Percentiles rank a stretch among this genome's conserved stretches.
Evolutionary conservation across 2,113 vertebrate species (phyloP).

Genomic region (Pelmatolapia mariae): DNA sequence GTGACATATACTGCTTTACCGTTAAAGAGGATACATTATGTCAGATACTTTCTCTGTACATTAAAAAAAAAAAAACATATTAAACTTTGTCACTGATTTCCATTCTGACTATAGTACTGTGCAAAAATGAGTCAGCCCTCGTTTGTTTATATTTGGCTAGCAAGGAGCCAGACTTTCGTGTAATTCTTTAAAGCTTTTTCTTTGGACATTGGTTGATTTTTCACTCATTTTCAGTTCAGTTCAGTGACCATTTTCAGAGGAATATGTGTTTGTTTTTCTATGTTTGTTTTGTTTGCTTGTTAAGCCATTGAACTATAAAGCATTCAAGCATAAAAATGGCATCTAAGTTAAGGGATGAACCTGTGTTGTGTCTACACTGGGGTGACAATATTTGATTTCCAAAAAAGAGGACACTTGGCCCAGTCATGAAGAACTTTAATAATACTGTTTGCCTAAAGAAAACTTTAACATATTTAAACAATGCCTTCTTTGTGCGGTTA

Average conservation of each 20-base stretch:
- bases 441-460: neutral
- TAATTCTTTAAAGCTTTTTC: neutral
- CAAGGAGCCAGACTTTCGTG: neutral
- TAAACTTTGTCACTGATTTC: neutral
- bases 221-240: neutral
- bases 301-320: neutral
- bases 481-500: neutral
- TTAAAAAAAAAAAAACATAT: neutral
- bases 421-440: neutral
- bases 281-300: neutral
- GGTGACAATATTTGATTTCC: neutral
- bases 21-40: neutral
- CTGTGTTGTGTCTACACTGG: neutral
- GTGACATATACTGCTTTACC: neutral
- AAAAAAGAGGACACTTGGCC: neutral
- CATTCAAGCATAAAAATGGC: neutral
- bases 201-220: neutral
- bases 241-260: neutral
- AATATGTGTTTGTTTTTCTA: neutral
- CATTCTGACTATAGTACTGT: neutral
- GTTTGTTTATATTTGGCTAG: neutral
- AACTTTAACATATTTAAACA: neutral
- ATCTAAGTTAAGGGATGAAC: neutral
- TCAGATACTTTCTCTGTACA: neutral
- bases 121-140: neutral